phyloP scores from a whole-genome alignment of 2,113 vertebrate species.

The Suricata suricatta region DNA sequence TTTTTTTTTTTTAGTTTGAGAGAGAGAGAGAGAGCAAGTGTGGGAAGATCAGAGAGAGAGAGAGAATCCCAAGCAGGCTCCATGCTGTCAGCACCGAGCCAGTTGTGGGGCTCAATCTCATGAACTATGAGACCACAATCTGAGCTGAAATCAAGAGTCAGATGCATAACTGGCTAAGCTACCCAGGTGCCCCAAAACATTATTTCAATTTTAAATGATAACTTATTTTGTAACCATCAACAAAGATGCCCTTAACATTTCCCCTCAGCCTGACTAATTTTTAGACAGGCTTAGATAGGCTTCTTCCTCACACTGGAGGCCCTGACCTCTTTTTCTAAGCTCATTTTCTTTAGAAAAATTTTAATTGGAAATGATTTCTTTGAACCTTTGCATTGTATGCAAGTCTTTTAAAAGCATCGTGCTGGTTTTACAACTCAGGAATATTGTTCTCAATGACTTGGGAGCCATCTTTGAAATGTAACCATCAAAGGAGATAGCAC shows the following conservation, averaged over 20 bases:
- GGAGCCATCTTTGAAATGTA: conserved; percentile 20
- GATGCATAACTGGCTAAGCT: too few species aligned
- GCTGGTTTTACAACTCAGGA: conserved; percentile 9
- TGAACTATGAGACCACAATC: too few species aligned
- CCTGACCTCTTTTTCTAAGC: not conserved
- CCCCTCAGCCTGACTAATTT: not conserved
- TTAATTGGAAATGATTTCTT: not conserved
- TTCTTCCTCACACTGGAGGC: not conserved
- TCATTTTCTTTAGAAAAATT: conserved; percentile 41
- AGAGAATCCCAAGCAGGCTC: too few species aligned
- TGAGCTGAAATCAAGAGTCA: too few species aligned
- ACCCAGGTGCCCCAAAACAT: not conserved
- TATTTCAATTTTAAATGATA: not conserved
- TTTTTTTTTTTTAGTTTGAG: too few species aligned
- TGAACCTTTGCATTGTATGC: not conserved
- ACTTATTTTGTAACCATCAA: not conserved
- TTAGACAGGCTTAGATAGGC: not conserved
- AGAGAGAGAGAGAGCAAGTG: too few species aligned
- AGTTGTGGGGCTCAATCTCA: too few species aligned
- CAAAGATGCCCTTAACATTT: not conserved
- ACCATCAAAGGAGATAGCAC: not conserved
- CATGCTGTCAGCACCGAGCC: too few species aligned
- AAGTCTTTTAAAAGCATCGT: not conserved
- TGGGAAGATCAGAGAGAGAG: too few species aligned
- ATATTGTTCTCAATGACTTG: not conserved